Conservation (phyloP, 2,797 vertebrate species). For the Enteromius radiatus region DNA sequence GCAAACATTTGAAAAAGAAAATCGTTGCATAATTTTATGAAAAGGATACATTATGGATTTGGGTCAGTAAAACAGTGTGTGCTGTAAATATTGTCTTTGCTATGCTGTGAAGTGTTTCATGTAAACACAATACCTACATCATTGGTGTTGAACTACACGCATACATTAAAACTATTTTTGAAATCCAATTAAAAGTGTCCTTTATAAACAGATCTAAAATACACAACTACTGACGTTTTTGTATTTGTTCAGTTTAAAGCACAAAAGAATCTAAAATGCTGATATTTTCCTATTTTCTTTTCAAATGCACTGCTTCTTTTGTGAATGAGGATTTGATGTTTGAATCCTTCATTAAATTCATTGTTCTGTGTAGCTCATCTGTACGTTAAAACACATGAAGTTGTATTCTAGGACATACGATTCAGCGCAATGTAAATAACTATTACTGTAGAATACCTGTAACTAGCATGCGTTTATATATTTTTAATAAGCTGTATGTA, state of each 20-base stretch:
- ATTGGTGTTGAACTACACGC: slow-evolving; percentile 17
- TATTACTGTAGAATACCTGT: slow-evolving; percentile 70
- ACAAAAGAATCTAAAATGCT: slow-evolving; percentile 66
- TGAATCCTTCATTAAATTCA: slow-evolving; percentile 68
- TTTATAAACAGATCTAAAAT: slow-evolving; percentile 72
- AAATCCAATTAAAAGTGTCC: slow-evolving; percentile 76
- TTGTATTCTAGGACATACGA: slow-evolving; percentile 63
- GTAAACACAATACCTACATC: slow-evolving; percentile 23
- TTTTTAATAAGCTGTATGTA: slow-evolving; percentile 83
- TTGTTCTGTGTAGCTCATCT: slow-evolving; percentile 68
- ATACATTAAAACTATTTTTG: slow-evolving; percentile 48
- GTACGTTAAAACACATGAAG: slow-evolving; percentile 64
- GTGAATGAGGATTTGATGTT: slow-evolving; percentile 70
- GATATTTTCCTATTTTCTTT: slow-evolving; percentile 78
- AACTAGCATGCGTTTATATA: slow-evolving; percentile 79
- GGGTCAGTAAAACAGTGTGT: slow-evolving; percentile 4
- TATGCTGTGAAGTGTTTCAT: slow-evolving; percentile 31
- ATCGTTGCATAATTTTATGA: slow-evolving; percentile 36
- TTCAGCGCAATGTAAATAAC: slow-evolving; percentile 70
- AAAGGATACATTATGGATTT: slow-evolving; percentile 44
- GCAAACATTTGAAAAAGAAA: slow-evolving; percentile 54
- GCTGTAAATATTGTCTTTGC: slow-evolving; percentile 21
- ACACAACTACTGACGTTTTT: slow-evolving; percentile 82
- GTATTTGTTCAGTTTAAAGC: slow-evolving; percentile 68
- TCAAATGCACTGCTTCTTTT: slow-evolving; percentile 79